These are phyloP conservation scores for Peromyscus californicus DNA, from an alignment of 2,113 vertebrate species.

Conservation along the genomic window DNA sequence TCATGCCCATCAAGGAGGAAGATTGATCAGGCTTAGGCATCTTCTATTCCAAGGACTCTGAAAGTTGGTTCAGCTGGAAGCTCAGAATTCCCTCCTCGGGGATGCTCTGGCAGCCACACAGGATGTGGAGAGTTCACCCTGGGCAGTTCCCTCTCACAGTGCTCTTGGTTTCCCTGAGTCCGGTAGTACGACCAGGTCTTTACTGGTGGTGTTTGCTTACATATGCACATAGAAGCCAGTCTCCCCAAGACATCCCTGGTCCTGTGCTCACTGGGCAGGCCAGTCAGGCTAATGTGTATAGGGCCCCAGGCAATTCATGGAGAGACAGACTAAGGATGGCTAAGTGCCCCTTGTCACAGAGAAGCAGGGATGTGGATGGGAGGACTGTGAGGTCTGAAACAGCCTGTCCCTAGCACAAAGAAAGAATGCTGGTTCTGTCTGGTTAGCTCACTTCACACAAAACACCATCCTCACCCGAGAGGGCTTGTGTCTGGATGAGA, in stretches of 20 bases:
- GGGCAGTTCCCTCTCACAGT: background rate
- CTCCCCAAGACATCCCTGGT: background rate
- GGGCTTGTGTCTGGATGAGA: too few species aligned
- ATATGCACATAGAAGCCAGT: background rate
- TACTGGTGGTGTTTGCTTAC: too few species aligned
- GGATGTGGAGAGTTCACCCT: fast-evolving
- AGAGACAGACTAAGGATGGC: background rate
- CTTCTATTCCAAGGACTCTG: background rate
- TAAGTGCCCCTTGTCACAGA: background rate
- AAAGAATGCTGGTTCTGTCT: background rate
- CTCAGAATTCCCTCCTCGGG: background rate
- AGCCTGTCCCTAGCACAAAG: background rate
- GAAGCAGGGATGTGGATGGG: background rate
- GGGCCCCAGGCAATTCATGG: background rate
- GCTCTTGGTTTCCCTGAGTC: too few species aligned
- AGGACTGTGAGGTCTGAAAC: background rate
- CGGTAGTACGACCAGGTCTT: background rate
- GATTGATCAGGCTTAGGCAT: background rate
- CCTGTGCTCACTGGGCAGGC: too few species aligned
- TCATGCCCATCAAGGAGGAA: background rate
- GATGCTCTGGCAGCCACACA: background rate
- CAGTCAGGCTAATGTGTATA: background rate
- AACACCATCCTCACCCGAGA: background rate
- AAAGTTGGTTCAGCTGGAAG: background rate
- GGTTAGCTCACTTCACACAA: background rate